Evolutionary conservation across 2,113 vertebrate species (phyloP).

Genomic region (Phainopepla nitens): DNA sequence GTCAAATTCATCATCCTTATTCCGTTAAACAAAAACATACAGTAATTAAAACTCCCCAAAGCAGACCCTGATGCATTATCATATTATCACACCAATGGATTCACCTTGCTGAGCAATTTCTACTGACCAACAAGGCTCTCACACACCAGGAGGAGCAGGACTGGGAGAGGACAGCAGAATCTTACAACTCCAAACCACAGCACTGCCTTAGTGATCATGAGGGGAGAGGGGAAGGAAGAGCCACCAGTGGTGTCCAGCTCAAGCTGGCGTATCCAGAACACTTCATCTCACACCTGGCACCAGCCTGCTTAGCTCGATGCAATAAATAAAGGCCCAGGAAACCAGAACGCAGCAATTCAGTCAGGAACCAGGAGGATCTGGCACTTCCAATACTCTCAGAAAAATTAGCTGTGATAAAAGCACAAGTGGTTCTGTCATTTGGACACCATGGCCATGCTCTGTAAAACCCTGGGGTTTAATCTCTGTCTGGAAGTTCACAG

Average conservation of each 20-base stretch:
- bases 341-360: not conserved
- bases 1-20: constrained; percentile 17
- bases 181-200: not conserved
- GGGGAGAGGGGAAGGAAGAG: not conserved
- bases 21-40: not conserved
- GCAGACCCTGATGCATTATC: not conserved
- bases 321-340: not conserved
- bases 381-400: not conserved
- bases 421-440: not conserved
- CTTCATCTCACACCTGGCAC: fast-evolving
- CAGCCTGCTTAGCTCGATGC: not conserved
- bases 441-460: fast-evolving
- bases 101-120: not conserved
- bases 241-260: not conserved
- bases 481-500: not conserved
- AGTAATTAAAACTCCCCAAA: not conserved
- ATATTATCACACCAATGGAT: not conserved
- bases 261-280: not conserved
- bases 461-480: not conserved
- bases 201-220: fast-evolving
- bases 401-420: not conserved
- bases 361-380: not conserved
- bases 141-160: not conserved
- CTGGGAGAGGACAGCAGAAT: not conserved
- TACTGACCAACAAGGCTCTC: not conserved